Evolutionary conservation across 2,113 vertebrate genomes (phyloP).

Genomic region (Puntigrus tetrazona): DNA sequence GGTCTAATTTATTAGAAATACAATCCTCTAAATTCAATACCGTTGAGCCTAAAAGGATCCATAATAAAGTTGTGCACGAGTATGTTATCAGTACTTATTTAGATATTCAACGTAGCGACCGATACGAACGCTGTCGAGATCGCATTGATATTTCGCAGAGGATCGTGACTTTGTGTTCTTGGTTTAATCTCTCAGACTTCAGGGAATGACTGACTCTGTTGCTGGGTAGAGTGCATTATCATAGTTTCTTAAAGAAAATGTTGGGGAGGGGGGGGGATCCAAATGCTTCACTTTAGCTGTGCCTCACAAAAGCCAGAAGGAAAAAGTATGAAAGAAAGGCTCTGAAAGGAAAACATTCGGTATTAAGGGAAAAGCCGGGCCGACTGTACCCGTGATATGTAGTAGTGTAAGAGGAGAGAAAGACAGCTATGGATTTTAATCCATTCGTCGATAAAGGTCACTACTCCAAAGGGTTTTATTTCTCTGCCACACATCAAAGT

Average conservation of each 20-base stretch:
- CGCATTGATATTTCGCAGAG: not conserved
- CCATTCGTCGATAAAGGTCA: constrained; percentile 79
- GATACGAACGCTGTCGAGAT: not conserved
- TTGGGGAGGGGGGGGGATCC: constrained; percentile 47
- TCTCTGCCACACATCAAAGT: constrained; percentile 79
- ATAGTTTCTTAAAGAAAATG: constrained; percentile 30
- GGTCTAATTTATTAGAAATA: not conserved
- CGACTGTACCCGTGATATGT: constrained; percentile 76
- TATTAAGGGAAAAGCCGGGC: constrained; percentile 60
- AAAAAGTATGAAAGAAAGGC: constrained; percentile 28
- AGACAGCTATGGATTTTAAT: constrained; percentile 78
- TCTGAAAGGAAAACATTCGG: constrained; percentile 48
- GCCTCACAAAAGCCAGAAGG: constrained; percentile 46
- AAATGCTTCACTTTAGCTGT: constrained; percentile 53
- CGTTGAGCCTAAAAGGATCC: not conserved
- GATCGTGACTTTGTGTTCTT: constrained; percentile 7
- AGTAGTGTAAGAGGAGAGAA: constrained; percentile 59
- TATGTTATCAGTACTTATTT: not conserved
- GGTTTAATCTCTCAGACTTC: not conserved
- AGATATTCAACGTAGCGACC: not conserved
- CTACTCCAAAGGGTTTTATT: constrained; percentile 78
- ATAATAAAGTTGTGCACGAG: not conserved
- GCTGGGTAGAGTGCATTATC: constrained; percentile 27
- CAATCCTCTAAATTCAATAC: not conserved
- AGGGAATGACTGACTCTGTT: not conserved